phyloP scores from a whole-genome alignment of 2,888 invertebrate genomes.

The Calameuta idolon region DNA sequence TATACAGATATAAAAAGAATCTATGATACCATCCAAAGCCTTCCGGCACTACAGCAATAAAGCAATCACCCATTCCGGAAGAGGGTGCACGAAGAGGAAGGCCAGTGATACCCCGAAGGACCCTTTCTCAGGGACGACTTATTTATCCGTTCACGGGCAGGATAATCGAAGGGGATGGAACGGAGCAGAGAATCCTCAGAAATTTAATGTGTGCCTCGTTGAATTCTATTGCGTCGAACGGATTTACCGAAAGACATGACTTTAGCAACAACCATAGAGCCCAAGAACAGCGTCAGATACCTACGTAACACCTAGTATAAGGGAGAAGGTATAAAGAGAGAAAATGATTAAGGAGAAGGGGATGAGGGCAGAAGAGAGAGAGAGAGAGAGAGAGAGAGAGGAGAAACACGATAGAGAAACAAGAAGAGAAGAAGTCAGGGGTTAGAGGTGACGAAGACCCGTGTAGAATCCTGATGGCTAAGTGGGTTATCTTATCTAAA shows the following conservation, averaged over 20 bases:
- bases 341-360: neutral
- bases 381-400: neutral
- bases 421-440: neutral
- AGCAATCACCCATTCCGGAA: constrained; percentile 3
- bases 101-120: neutral
- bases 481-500: constrained; percentile 64
- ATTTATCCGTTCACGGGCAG: constrained; percentile 1
- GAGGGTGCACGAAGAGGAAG: neutral
- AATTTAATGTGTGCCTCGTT: constrained; percentile 24
- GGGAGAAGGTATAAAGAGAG: neutral
- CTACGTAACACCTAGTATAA: neutral
- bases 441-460: constrained; percentile 27
- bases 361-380: constrained; percentile 13
- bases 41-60: constrained; percentile 2
- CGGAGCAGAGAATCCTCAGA: constrained; percentile 10
- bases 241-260: constrained; percentile 21
- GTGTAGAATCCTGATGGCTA: constrained; percentile 57
- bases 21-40: neutral
- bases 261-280: constrained; percentile 22
- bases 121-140: neutral
- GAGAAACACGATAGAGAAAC: neutral
- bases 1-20: neutral
- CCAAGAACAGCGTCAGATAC: constrained; percentile 8
- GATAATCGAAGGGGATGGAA: constrained; percentile 8
- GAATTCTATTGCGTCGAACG: constrained; percentile 20